phyloP scores from a whole-genome alignment of 2,113 vertebrate genomes.

The Grammomys surdaster region DNA sequence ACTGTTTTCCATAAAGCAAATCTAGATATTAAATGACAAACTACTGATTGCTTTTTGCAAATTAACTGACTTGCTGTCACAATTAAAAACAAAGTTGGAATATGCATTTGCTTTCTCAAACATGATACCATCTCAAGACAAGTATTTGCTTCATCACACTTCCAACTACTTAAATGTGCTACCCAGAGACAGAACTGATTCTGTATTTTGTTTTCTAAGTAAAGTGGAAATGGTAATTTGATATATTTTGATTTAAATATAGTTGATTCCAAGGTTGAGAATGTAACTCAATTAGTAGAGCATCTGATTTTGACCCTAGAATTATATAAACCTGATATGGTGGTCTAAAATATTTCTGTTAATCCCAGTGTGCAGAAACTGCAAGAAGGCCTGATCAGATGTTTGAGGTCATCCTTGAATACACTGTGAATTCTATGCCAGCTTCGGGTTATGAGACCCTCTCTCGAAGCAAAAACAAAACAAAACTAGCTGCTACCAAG shows the following conservation, averaged over 20 bases:
- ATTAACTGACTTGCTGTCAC: slow-evolving; percentile 70
- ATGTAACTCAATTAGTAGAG: not conserved
- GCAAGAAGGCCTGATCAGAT: not conserved
- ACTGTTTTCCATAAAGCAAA: slow-evolving; percentile 14
- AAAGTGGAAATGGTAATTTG: slow-evolving; percentile 58
- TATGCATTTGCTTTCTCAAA: slow-evolving; percentile 74
- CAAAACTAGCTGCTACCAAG: slow-evolving; percentile 70
- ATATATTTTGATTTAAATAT: slow-evolving; percentile 69
- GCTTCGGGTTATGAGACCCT: not conserved
- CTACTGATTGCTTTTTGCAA: slow-evolving; percentile 24
- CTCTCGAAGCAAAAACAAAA: not conserved
- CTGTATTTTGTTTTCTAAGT: slow-evolving; percentile 44
- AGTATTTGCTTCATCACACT: slow-evolving; percentile 81
- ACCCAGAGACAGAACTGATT: slow-evolving; percentile 60
- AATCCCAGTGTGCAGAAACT: not conserved
- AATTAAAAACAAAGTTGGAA: slow-evolving; percentile 81
- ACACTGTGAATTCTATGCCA: not conserved
- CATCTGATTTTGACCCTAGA: not conserved
- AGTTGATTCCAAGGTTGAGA: slow-evolving; percentile 47
- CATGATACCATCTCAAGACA: slow-evolving; percentile 83
- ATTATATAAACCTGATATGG: not conserved
- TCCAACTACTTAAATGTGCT: slow-evolving; percentile 73
- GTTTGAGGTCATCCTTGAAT: not conserved
- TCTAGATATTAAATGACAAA: slow-evolving; percentile 8
- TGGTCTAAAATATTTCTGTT: not conserved